Conservation (phyloP, 2,113 vertebrate genomes). For the Leucoraja erinaceus region DNA sequence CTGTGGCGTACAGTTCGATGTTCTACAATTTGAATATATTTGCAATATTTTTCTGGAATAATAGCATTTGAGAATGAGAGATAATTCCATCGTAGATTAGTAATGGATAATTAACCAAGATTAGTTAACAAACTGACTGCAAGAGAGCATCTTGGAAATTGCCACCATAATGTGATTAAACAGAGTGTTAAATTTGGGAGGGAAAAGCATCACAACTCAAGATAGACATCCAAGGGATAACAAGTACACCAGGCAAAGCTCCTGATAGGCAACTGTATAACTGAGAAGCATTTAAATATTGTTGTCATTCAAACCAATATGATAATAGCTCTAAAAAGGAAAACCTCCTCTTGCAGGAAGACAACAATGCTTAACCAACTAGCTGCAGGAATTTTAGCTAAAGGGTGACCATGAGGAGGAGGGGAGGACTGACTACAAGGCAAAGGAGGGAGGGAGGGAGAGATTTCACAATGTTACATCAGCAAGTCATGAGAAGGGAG, state of each 20-base stretch:
- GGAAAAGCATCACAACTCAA: background rate
- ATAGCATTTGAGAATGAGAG: background rate
- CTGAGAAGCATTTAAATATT: background rate
- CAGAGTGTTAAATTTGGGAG: background rate
- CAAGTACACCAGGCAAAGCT: background rate
- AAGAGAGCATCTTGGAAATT: background rate
- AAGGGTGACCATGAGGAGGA: no score
- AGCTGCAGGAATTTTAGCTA: no score
- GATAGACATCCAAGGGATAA: background rate
- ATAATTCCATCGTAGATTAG: background rate
- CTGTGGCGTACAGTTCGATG: no score
- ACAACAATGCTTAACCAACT: background rate
- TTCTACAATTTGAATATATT: background rate
- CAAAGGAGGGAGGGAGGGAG: no score
- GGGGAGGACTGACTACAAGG: no score
- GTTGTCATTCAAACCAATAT: background rate
- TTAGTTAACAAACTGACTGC: background rate
- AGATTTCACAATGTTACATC: no score
- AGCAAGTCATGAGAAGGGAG: background rate
- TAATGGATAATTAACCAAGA: background rate
- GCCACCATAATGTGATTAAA: background rate
- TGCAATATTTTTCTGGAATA: background rate
- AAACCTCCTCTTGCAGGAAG: background rate
- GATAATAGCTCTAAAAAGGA: background rate
- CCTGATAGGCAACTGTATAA: background rate